A percentile compares a stretch with the other conserved stretches of the same genome.
Evolutionary conservation across 2,888 invertebrate species (phyloP).

Genomic region (Clistopyga incitator): DNA sequence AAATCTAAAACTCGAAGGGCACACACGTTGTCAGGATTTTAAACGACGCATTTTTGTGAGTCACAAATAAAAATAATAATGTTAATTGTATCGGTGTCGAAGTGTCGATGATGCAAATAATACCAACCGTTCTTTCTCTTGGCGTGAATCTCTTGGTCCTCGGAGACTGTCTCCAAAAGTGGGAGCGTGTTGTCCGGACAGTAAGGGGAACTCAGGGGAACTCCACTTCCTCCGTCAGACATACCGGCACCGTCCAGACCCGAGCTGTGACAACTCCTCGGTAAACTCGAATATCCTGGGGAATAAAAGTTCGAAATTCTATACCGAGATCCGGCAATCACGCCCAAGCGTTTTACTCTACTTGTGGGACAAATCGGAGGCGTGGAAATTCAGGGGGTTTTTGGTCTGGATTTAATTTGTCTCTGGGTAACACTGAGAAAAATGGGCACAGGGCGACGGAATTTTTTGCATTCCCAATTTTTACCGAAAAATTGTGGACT

Average conservation of each 20-base stretch:
- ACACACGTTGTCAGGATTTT: background rate
- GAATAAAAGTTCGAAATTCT: background rate
- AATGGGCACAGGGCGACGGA: too few species aligned
- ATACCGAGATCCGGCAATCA: background rate
- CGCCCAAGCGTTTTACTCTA: background rate
- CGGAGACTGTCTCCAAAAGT: slow-evolving; percentile 89
- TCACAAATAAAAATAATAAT: slow-evolving; percentile 2
- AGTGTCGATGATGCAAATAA: slow-evolving; percentile 15
- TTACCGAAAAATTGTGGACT: too few species aligned
- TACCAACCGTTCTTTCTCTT: slow-evolving; percentile 83
- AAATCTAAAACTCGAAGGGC: slow-evolving; percentile 23
- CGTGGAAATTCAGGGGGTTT: background rate
- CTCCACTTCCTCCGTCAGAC: slow-evolving; percentile 85
- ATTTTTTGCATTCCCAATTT: too few species aligned
- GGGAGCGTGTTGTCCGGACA: slow-evolving; percentile 87
- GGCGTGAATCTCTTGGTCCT: slow-evolving; percentile 87
- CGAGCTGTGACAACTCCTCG: slow-evolving; percentile 90
- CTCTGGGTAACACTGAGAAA: too few species aligned
- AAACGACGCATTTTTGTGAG: slow-evolving; percentile 6
- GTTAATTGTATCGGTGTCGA: background rate
- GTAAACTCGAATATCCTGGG: slow-evolving; percentile 93
- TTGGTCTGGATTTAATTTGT: background rate
- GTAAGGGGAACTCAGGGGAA: slow-evolving; percentile 86
- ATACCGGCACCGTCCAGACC: slow-evolving; percentile 85
- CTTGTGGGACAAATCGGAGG: background rate